Base-by-base conservation (phyloP, 2,113 vertebrate species). In the Leptobrachium ailaonicum region DNA sequence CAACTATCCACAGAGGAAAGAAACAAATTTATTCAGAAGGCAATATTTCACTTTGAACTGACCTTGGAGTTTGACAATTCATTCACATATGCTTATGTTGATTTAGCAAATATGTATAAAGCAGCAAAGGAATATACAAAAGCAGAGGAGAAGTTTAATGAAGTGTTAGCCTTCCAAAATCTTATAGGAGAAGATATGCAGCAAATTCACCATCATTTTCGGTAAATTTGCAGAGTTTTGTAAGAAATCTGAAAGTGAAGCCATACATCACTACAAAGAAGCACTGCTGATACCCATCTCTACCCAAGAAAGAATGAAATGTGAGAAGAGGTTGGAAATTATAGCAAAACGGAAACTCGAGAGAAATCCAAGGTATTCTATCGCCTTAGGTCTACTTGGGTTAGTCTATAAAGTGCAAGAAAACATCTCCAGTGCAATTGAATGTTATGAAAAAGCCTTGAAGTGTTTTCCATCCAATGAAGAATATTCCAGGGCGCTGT, bases 31-130 rank as follows among this genome's bases (percentile, higher is more conserved):
- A 47, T 88, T 3, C 6, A 9, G 3, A 84, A 64, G 1, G 74
- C 87, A n/a, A 87, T 92, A 79, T 88, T 82, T 82, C 89, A 94
- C 83, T 90, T 91, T 13, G 85, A 90, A 84, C 83, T 2, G 56
- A 88, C 2, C 0, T 47, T 43, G 67, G 80, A 89, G 0, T 80
- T 64, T 53, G 93, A 89, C 45, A 74, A 85, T 20, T 83, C 78
- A 11, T 90, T 88, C 80, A 41, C 88, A 43, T 2, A 2, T 86
- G 91, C 90, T 69, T 40, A 88, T 54, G 0, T 0, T 0, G 91
- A 91, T 64, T 85, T 95, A 60, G 93, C 90, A 58, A 62, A 9
- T 0, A 85, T 85, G 73, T 94, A 92, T 41, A 80, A 84, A 0
- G 41, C 89, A 80, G 63, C 3, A n/a, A 81, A 77, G 5, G 82